Base-by-base conservation (phyloP, 2,797 vertebrate species). In the Cyprinella venusta region DNA sequence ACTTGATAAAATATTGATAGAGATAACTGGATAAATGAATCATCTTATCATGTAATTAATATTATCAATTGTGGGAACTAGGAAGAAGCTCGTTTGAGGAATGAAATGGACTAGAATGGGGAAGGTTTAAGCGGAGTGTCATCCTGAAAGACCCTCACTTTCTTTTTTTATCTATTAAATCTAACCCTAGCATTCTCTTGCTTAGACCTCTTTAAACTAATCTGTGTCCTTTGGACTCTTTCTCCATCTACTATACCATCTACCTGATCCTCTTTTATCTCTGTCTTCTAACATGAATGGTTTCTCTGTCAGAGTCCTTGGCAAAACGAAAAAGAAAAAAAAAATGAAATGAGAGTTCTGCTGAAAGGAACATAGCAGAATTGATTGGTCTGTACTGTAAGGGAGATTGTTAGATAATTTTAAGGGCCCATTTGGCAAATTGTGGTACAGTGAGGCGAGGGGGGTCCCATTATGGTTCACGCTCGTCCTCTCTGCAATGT, bases 361-460 rank as follows among this genome's bases (percentile, higher is more conserved):
- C 69, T 83, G 33, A 76, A 81, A 75, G 89, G 52, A 84, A 64
- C 54, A 24, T 78, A 82, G 54, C 65, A 76, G 24, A 30, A 50
- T 81, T 83, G 82, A 87, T 86, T 90, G 83, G 85, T 89, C 84
- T 77, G 64, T 30, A 21, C 86, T 88, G 72, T 36, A 82, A 75
- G 81, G 77, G 71, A 83, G 77, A 67, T 76, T 64, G 77, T 76
- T 76, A 36, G 50, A 63, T 68, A 72, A 79, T 86, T 85, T 64
- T 64, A 70, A 76, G 33, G 75, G 69, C 19, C 45, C 45, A 64
- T 86, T 86, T 83, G 84, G 87, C 72, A 78, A 86, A 84, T 84
- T 71, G 82, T 54, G 59, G 65, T 59, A 81, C 63, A 42, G 63
- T 72, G 81, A 84, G 54, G 38, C 59, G 76, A 30, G 10, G 8